A percentile compares a stretch with the other conserved stretches of the same genome.
Evolutionary conservation across 1,140 invertebrate genomes (phyloP).

Genomic region (Parasteatoda tepidariorum): DNA sequence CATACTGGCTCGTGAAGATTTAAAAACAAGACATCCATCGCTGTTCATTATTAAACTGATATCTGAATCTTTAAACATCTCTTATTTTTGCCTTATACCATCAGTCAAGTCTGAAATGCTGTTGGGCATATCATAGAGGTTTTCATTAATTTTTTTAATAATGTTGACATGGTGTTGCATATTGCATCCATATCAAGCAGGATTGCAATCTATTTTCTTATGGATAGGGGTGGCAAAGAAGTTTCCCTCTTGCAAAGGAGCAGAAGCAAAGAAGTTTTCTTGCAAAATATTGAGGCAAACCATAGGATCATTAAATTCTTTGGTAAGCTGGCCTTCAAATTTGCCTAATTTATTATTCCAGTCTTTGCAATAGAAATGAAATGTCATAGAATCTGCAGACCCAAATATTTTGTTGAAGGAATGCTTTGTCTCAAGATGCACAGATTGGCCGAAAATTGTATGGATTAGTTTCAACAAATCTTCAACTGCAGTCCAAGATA

Average conservation of each 20-base stretch:
- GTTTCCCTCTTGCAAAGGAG: background rate
- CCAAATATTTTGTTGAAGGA: slow-evolving; percentile 3
- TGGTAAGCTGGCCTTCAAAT: background rate
- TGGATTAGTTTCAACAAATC: no score
- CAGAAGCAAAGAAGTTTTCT: background rate
- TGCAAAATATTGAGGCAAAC: background rate
- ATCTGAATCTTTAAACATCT: background rate
- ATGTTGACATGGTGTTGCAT: background rate
- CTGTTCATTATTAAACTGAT: background rate
- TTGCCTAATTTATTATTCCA: slow-evolving; percentile 1
- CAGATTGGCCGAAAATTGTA: background rate
- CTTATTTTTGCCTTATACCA: background rate
- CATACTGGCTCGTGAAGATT: no score
- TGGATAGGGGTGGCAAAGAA: background rate
- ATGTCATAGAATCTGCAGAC: background rate
- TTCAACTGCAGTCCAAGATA: background rate
- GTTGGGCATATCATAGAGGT: background rate
- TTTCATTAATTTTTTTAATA: background rate
- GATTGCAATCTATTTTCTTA: background rate
- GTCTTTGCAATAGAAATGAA: slow-evolving; percentile 19
- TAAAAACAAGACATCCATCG: background rate
- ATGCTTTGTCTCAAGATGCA: background rate
- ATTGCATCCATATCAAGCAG: background rate
- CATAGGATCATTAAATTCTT: no score
- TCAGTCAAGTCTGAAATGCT: background rate